Evolutionary conservation across 2,113 vertebrate species (phyloP).

Genomic region (Haliaeetus leucogaster): DNA sequence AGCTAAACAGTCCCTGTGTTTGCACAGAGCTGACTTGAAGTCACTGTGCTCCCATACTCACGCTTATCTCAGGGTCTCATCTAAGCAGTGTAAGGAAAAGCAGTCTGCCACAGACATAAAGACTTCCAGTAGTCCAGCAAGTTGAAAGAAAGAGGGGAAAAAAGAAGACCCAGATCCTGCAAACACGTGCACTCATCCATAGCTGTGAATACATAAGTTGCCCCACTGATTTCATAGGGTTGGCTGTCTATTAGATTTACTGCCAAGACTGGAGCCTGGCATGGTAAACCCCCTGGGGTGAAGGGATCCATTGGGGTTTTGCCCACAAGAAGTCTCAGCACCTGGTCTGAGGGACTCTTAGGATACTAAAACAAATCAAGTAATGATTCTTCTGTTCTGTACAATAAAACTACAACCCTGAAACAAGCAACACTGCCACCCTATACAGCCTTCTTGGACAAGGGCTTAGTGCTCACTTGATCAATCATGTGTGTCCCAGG

Average conservation of each 20-base stretch:
- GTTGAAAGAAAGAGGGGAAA: background rate
- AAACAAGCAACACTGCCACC: background rate
- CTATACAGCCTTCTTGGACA: background rate
- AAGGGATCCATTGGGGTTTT: background rate
- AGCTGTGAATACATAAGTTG: background rate
- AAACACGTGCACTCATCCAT: background rate
- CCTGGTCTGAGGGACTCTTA: background rate
- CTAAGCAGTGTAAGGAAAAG: background rate
- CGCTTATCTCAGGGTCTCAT: background rate
- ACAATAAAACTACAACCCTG: background rate
- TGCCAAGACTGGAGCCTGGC: background rate
- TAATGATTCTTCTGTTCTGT: background rate
- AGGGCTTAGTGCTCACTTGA: background rate
- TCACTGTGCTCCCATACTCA: background rate
- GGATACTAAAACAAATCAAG: background rate
- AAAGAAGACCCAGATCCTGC: background rate
- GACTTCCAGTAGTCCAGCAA: background rate
- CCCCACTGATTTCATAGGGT: background rate
- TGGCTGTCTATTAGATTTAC: background rate
- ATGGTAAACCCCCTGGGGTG: fast-evolving
- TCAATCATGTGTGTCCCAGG: background rate
- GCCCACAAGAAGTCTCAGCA: background rate
- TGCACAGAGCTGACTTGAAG: background rate
- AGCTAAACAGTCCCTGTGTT: background rate
- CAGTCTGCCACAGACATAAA: background rate